phyloP scores from a whole-genome alignment of 2,888 invertebrate genomes.

The Cryptocheilus praepositus region DNA sequence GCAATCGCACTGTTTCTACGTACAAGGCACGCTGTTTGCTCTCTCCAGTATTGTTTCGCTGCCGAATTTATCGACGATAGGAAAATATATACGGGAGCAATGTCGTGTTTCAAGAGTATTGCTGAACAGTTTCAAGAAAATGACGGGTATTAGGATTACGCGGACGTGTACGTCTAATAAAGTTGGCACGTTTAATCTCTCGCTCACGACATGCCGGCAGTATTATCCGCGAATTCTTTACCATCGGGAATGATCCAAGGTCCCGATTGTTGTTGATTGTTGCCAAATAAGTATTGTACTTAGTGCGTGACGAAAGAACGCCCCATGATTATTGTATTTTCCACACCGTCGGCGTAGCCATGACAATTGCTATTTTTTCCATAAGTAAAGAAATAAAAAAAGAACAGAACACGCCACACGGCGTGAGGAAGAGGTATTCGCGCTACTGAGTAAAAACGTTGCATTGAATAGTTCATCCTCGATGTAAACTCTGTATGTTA shows the following conservation, averaged over 20 bases:
- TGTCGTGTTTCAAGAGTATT: no score
- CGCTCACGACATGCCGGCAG: no score
- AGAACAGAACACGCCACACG: not conserved
- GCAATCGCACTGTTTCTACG: no score
- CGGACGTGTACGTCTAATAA: no score
- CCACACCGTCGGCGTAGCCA: slow-evolving; percentile 66
- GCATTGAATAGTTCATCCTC: slow-evolving; percentile 65
- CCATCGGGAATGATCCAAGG: slow-evolving; percentile 46
- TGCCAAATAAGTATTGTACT: slow-evolving; percentile 70
- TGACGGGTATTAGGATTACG: no score
- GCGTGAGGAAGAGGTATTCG: slow-evolving; percentile 27
- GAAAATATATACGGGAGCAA: no score
- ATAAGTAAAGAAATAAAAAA: slow-evolving; percentile 42
- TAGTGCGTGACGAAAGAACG: slow-evolving; percentile 39
- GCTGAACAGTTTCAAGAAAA: no score
- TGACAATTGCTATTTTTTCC: slow-evolving; percentile 67
- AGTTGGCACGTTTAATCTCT: no score
- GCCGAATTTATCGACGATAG: no score
- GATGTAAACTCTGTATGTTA: slow-evolving; percentile 71
- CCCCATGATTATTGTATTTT: slow-evolving; percentile 61
- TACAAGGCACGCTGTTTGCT: no score
- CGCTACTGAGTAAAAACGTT: slow-evolving; percentile 59
- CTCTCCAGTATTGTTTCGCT: no score
- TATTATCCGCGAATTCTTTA: not conserved
- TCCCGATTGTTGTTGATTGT: slow-evolving; percentile 73